Percentiles rank a stretch among this genome's conserved stretches.
phyloP scores from a whole-genome alignment of 2,113 vertebrate genomes.

The Genyomyrus donnyi region DNA sequence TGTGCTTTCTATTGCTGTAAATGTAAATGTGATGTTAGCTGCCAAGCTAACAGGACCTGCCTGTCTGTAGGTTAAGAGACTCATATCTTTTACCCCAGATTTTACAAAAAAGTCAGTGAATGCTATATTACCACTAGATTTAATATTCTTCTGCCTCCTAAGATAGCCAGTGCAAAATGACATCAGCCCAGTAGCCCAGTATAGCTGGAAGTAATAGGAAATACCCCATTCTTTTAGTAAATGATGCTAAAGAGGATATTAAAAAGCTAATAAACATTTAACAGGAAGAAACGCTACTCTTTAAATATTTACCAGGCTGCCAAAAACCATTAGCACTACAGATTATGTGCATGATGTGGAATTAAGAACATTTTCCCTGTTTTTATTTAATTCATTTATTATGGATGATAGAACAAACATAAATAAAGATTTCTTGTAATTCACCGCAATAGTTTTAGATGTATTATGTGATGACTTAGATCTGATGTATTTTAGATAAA shows the following conservation, averaged over 20 bases:
- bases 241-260: conserved; percentile 58
- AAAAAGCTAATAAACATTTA: conserved; percentile 64
- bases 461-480: not conserved
- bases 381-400: not conserved
- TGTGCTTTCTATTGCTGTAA: not conserved
- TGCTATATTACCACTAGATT: not conserved
- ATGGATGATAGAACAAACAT: not conserved
- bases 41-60: not conserved
- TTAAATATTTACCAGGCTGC: conserved; percentile 44
- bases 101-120: not conserved
- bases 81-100: not conserved
- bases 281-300: conserved; percentile 41
- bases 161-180: not conserved
- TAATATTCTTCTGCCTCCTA: not conserved
- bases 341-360: not conserved
- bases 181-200: not conserved
- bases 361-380: not conserved
- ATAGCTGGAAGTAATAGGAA: not conserved
- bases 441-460: not conserved
- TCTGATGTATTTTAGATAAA: not conserved
- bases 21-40: not conserved
- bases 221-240: not conserved
- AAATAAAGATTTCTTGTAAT: not conserved
- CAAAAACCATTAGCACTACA: conserved; percentile 2
- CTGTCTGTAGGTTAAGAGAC: not conserved